These are phyloP conservation scores for Himalopsyche japonica DNA, from an alignment of 2,888 invertebrate genomes.

Conservation along the genomic window DNA sequence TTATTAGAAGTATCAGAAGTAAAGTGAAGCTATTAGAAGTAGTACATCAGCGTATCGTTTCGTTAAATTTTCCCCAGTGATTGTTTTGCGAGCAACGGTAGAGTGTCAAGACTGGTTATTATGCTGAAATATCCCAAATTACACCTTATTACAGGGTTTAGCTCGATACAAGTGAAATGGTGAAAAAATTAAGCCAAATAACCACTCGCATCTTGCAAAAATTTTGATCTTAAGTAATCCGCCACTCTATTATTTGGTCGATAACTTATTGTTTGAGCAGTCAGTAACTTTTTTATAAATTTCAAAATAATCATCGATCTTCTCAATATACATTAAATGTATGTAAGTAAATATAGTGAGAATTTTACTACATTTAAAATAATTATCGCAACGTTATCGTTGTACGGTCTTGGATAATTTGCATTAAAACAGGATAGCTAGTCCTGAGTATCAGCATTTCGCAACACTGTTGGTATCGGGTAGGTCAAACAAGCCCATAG, in stretches of 20 bases:
- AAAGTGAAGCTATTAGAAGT: constrained; percentile 11
- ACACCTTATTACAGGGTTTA: not conserved
- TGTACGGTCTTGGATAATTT: not conserved
- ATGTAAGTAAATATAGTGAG: too few species aligned
- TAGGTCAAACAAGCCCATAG: constrained; percentile 32
- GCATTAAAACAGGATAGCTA: not conserved
- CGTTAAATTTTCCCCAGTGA: not conserved
- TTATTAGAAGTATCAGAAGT: constrained; percentile 24
- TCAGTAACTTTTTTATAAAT: too few species aligned
- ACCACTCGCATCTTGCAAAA: too few species aligned
- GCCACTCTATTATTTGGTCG: too few species aligned
- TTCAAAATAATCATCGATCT: too few species aligned
- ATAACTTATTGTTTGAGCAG: too few species aligned
- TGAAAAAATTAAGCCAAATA: too few species aligned
- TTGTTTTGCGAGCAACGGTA: not conserved
- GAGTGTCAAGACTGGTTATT: constrained; percentile 19
- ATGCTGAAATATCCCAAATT: not conserved
- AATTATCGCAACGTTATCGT: not conserved
- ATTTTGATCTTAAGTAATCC: too few species aligned
- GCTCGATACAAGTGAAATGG: too few species aligned
- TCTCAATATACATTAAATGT: too few species aligned
- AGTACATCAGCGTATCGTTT: not conserved
- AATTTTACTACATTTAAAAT: too few species aligned
- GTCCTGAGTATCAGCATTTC: not conserved
- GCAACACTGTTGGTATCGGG: not conserved